phyloP scores from a whole-genome alignment of 2,113 vertebrate species.

The Astur gentilis region DNA sequence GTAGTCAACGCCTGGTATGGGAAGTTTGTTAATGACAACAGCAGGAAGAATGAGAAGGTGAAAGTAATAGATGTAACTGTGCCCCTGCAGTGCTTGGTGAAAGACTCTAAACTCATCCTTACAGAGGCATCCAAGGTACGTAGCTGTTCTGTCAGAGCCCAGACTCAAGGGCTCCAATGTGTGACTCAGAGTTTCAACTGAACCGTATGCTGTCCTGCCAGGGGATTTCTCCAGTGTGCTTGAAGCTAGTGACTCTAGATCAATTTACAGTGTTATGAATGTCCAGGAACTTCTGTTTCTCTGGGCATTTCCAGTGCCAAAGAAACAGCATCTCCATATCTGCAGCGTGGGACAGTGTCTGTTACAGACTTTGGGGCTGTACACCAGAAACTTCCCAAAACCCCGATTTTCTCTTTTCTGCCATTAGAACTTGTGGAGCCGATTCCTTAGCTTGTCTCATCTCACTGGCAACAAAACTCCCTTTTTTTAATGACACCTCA shows the following conservation, averaged over 20 bases:
- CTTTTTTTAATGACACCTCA: neutral
- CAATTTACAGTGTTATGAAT: neutral
- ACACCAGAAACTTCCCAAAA: neutral
- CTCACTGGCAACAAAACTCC: neutral
- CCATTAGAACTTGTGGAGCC: neutral
- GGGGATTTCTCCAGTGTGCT: neutral
- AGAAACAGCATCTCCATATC: neutral
- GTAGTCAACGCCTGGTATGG: slow-evolving; percentile 97
- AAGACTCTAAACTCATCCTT: slow-evolving; percentile 97
- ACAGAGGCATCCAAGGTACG: slow-evolving; percentile 93
- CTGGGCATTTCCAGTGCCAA: neutral
- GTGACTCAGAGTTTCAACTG: accelerated
- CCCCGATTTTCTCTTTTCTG: neutral
- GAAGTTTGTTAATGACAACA: slow-evolving; percentile 97
- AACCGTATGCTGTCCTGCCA: accelerated
- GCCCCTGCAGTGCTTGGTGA: slow-evolving; percentile 96
- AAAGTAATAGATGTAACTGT: slow-evolving; percentile 97
- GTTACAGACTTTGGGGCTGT: neutral
- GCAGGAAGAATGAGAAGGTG: slow-evolving; percentile 86
- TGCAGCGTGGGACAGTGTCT: neutral
- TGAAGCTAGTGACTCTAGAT: neutral
- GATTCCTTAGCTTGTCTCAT: neutral
- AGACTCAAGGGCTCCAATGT: neutral
- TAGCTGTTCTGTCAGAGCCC: neutral
- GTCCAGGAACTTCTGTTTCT: neutral